Percentiles rank a stretch among this genome's conserved stretches.
Conservation (phyloP, 2,113 vertebrate genomes). For the Bagarius yarrelli region DNA sequence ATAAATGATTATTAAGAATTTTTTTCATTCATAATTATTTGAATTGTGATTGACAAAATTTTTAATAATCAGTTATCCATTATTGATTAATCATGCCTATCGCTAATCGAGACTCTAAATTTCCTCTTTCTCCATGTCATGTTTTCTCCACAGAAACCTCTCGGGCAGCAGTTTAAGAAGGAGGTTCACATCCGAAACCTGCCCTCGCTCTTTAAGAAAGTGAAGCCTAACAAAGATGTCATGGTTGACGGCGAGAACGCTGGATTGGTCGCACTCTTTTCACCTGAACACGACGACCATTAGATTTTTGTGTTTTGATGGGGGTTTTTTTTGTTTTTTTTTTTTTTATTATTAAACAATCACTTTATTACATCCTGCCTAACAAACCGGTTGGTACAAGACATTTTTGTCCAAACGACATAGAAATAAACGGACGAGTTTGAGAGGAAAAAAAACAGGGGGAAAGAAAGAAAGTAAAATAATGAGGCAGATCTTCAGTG, state of each 20-base stretch:
- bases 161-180: slow-evolving; percentile 96
- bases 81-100: background rate
- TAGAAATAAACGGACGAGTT: background rate
- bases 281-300: slow-evolving; percentile 47
- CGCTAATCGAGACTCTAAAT: background rate
- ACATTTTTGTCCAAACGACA: background rate
- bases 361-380: background rate
- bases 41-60: no score
- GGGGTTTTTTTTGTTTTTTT: background rate
- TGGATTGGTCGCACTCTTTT: slow-evolving; percentile 78
- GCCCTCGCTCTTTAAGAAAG: slow-evolving; percentile 91
- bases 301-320: no score
- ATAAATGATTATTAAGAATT: no score
- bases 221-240: slow-evolving; percentile 79
- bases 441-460: background rate
- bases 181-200: slow-evolving; percentile 98
- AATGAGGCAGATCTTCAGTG: background rate
- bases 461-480: background rate
- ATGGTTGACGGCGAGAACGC: slow-evolving; percentile 69
- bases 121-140: background rate
- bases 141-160: slow-evolving; percentile 79
- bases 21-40: no score
- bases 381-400: background rate
- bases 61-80: no score
- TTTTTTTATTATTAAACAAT: background rate